These are phyloP conservation scores for Drosophila pseudotakahashii DNA, from an alignment of 2,888 invertebrate species.

Conservation along the genomic window DNA sequence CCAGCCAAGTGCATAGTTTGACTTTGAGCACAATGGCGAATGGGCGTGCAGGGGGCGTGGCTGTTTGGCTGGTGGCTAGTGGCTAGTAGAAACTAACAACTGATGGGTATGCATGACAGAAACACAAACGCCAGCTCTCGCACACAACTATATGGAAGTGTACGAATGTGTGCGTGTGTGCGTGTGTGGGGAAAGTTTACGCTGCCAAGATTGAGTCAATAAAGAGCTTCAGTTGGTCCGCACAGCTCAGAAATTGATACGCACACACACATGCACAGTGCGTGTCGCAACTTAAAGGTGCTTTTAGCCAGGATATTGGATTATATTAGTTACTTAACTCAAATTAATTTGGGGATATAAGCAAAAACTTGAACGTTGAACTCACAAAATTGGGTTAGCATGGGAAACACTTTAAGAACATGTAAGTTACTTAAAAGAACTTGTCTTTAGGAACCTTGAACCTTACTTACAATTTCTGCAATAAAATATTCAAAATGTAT, in stretches of 20 bases:
- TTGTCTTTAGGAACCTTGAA: not conserved
- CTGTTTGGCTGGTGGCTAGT: not conserved
- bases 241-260: slow-evolving; percentile 69
- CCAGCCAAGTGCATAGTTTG: slow-evolving; percentile 74
- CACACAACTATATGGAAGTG: slow-evolving; percentile 60
- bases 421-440: not conserved
- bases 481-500: no score
- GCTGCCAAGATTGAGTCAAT: slow-evolving; percentile 76
- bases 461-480: no score
- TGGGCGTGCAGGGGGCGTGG: slow-evolving; percentile 8
- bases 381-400: not conserved
- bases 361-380: not conserved
- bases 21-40: slow-evolving; percentile 50
- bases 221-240: slow-evolving; percentile 67
- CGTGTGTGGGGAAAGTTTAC: slow-evolving; percentile 62
- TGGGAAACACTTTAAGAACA: not conserved
- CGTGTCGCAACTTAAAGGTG: slow-evolving; percentile 25
- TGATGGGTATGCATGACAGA: slow-evolving; percentile 61
- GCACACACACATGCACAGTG: slow-evolving; percentile 35
- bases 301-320: slow-evolving; percentile 16
- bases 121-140: slow-evolving; percentile 31
- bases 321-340: slow-evolving; percentile 26
- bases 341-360: slow-evolving; percentile 15
- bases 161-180: slow-evolving; percentile 13
- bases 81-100: slow-evolving; percentile 8